phyloP scores from a whole-genome alignment of 1,140 invertebrate genomes.

The Yoshiicerus persimilis region DNA sequence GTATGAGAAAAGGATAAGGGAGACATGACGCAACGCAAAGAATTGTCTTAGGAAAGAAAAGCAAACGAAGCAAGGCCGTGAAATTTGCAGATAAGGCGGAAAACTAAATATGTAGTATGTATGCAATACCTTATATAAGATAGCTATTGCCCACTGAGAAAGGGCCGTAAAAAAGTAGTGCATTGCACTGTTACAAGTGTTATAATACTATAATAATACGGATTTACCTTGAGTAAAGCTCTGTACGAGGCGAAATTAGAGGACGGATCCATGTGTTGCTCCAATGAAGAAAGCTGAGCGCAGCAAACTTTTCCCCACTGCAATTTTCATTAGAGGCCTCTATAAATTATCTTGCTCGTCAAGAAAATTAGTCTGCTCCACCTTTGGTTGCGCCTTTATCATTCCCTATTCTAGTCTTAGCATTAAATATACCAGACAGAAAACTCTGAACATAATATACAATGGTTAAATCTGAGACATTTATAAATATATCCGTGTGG shows the following conservation, averaged over 20 bases:
- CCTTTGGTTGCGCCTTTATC: neutral
- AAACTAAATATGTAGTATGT: neutral
- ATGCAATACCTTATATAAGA: neutral
- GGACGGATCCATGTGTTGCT: constrained; percentile 88
- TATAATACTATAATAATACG: neutral
- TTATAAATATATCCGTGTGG: neutral
- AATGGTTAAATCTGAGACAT: neutral
- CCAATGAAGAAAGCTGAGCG: constrained; percentile 51
- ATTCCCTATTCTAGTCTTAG: neutral
- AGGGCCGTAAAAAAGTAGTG: neutral
- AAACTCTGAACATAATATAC: neutral
- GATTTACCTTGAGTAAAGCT: constrained; percentile 70
- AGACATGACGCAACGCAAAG: neutral
- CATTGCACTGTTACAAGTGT: neutral
- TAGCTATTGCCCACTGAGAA: neutral
- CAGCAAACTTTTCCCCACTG: constrained; percentile 28
- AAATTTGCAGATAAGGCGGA: neutral
- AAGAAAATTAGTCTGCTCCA: constrained; percentile 14
- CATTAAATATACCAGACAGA: neutral
- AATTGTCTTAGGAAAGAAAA: neutral
- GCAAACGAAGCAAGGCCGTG: neutral
- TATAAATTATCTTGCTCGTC: constrained; percentile 25
- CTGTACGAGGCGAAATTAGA: constrained; percentile 87
- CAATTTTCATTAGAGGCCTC: constrained; percentile 26
- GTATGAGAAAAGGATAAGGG: neutral